phyloP scores from a whole-genome alignment of 2,113 vertebrate genomes.

The Heptranchias perlo region DNA sequence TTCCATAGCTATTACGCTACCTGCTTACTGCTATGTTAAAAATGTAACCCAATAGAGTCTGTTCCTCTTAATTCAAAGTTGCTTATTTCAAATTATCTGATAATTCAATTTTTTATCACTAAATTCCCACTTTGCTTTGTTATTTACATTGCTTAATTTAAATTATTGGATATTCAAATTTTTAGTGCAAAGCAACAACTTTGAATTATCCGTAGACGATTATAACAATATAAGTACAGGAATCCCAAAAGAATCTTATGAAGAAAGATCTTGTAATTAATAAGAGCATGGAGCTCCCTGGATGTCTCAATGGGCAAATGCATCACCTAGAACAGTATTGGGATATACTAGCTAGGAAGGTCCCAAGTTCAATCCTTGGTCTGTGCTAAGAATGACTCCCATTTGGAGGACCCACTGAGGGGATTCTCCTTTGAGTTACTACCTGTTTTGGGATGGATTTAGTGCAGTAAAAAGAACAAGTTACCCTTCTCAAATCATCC shows the following conservation, averaged over 20 bases:
- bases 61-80: not conserved
- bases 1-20: not conserved
- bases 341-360: not conserved
- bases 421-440: not conserved
- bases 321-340: not conserved
- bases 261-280: not conserved
- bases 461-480: not conserved
- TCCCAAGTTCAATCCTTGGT: not conserved
- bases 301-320: not conserved
- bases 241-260: not conserved
- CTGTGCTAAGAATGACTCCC: not conserved
- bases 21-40: not conserved
- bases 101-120: not conserved
- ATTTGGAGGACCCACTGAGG: not conserved
- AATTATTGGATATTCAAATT: not conserved
- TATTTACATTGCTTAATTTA: constrained; percentile 4
- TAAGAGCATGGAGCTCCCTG: not conserved
- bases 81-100: not conserved
- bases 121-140: not conserved
- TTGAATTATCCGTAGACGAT: not conserved
- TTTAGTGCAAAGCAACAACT: not conserved
- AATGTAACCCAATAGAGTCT: not conserved
- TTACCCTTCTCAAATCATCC: not conserved
- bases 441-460: not conserved
- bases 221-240: not conserved